phyloP scores from a whole-genome alignment of 2,797 vertebrate species.

The Anniella stebbinsi region DNA sequence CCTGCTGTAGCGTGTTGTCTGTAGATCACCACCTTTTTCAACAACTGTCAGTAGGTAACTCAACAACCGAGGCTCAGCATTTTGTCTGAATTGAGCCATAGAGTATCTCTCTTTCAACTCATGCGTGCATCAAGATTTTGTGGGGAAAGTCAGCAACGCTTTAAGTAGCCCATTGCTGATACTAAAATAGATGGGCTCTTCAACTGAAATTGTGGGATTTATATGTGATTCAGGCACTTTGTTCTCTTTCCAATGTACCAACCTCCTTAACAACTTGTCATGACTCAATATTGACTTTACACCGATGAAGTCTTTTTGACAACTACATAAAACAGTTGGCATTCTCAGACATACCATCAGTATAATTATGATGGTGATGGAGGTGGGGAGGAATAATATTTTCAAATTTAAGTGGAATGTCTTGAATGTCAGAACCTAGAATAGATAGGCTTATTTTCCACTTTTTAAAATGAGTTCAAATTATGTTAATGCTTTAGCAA shows the following conservation, averaged over 20 bases:
- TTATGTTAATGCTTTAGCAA: constrained; percentile 1
- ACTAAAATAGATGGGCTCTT: constrained; percentile 37
- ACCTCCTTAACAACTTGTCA: constrained; percentile 48
- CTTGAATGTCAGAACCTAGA: constrained; percentile 6
- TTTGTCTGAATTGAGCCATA: no score
- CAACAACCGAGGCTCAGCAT: no score
- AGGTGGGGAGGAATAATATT: constrained; percentile 2
- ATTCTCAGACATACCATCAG: constrained; percentile 35
- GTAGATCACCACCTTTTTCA: no score
- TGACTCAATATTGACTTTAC: constrained; percentile 51
- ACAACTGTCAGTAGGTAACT: no score
- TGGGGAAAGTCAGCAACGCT: constrained; percentile 14
- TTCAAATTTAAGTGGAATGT: constrained; percentile 24
- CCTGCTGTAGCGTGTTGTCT: no score
- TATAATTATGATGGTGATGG: constrained; percentile 9
- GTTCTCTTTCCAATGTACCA: constrained; percentile 43
- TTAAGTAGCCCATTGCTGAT: background rate
- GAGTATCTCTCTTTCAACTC: constrained; percentile 9
- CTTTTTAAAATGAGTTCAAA: constrained; percentile 20
- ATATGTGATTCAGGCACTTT: constrained; percentile 33
- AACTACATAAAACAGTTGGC: constrained; percentile 50
- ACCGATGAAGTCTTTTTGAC: constrained; percentile 49
- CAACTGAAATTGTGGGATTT: constrained; percentile 14
- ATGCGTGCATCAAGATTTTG: constrained; percentile 19
- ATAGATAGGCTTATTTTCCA: constrained; percentile 13